These are phyloP conservation scores for Apistogramma diplotaenia DNA, from an alignment of 2,113 vertebrate genomes.

Conservation along the genomic window DNA sequence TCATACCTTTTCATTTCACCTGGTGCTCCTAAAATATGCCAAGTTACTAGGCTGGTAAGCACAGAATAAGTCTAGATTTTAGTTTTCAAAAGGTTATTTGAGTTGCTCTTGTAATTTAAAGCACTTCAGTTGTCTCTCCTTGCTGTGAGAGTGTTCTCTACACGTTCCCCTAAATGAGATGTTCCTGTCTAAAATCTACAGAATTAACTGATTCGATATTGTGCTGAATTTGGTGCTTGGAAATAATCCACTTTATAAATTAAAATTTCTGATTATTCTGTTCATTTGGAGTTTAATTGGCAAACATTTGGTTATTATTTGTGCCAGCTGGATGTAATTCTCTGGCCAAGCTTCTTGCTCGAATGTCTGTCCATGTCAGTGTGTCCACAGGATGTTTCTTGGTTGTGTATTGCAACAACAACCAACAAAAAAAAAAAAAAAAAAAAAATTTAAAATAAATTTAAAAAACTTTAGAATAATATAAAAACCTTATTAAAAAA, in stretches of 20 bases:
- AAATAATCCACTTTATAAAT: neutral
- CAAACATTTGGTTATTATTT: neutral
- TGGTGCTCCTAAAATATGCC: constrained; percentile 3
- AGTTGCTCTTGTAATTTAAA: constrained; percentile 18
- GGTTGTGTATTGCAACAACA: neutral
- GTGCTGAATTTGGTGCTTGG: too few species aligned
- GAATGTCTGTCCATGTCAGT: neutral
- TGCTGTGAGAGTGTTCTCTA: neutral
- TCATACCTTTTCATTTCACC: neutral
- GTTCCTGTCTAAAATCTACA: neutral
- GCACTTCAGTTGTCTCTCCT: constrained; percentile 18
- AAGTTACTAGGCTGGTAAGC: neutral
- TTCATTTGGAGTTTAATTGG: neutral
- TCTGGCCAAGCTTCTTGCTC: neutral
- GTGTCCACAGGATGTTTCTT: neutral
- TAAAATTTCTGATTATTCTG: neutral
- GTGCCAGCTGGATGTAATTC: constrained; percentile 5
- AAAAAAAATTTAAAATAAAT: neutral
- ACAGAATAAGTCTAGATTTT: neutral
- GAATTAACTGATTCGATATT: neutral
- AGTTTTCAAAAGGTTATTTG: neutral
- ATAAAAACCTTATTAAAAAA: neutral
- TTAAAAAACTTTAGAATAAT: neutral
- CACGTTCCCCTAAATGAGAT: neutral
- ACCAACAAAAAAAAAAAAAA: neutral